phyloP scores from a whole-genome alignment of 2,797 vertebrate species.

The Brachymystax lenok region DNA sequence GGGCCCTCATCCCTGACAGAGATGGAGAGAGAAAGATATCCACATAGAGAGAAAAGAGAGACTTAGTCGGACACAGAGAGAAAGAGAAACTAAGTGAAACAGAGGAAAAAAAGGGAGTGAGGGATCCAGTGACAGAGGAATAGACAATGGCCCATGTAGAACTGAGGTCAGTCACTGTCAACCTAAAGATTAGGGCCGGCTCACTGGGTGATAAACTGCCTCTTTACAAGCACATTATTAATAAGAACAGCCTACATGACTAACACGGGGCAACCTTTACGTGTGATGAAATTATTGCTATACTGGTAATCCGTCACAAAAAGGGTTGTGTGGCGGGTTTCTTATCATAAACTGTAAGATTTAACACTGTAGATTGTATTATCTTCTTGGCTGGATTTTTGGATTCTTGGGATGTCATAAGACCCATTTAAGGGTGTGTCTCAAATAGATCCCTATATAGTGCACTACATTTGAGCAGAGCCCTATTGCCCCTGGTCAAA shows the following conservation, averaged over 20 bases:
- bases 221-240: background rate
- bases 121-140: background rate
- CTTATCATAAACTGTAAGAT: constrained; percentile 51
- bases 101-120: background rate
- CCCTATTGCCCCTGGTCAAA: background rate
- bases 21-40: background rate
- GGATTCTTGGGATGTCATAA: constrained; percentile 21
- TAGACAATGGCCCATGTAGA: no score
- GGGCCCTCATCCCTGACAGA: background rate
- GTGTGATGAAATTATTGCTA: constrained; percentile 41
- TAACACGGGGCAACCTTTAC: background rate
- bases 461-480: no score
- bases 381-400: constrained; percentile 58
- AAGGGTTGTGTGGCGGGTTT: constrained; percentile 23
- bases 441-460: background rate
- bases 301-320: constrained; percentile 42
- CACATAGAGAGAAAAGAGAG: background rate
- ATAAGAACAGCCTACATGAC: constrained; percentile 3
- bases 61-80: background rate
- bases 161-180: background rate
- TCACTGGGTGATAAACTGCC: background rate
- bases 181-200: background rate
- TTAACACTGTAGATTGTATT: constrained; percentile 49
- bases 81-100: background rate
- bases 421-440: background rate